Conservation (phyloP, 2,113 vertebrate species). For the Pluvialis apricaria region DNA sequence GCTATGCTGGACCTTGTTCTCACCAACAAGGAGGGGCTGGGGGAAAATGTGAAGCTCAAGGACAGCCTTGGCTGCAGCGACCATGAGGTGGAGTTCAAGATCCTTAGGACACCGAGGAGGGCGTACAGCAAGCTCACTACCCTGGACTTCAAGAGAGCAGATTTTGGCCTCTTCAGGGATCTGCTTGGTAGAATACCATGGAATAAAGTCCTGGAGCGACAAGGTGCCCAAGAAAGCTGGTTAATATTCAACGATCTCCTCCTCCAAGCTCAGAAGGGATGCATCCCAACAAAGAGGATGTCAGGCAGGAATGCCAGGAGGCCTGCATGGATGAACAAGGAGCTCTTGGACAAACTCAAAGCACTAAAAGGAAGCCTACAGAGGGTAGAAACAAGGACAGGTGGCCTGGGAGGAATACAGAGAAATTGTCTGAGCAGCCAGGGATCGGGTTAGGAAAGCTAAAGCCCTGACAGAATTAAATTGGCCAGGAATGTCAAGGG, state of each 20-base stretch:
- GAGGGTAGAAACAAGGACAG: neutral
- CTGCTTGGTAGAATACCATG: neutral
- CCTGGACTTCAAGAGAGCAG: neutral
- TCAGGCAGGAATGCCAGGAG: neutral
- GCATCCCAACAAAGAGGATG: neutral
- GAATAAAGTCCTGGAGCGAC: neutral
- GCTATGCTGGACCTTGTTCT: neutral
- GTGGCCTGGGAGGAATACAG: neutral
- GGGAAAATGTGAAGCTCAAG: neutral
- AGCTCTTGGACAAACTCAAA: neutral
- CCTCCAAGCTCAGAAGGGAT: neutral
- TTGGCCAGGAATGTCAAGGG: neutral
- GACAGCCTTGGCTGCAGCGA: neutral
- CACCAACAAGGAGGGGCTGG: neutral
- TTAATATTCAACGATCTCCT: neutral
- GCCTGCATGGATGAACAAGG: neutral
- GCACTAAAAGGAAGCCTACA: neutral
- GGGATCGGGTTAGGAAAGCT: neutral
- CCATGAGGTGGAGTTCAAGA: neutral
- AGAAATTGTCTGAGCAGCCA: neutral
- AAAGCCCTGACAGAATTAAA: neutral
- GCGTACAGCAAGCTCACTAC: neutral
- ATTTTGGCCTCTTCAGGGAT: neutral
- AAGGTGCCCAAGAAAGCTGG: neutral
- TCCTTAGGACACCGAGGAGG: neutral